Evolutionary conservation across 2,797 vertebrate species (phyloP).

Genomic region (Parauchenoglanis ngamensis): DNA sequence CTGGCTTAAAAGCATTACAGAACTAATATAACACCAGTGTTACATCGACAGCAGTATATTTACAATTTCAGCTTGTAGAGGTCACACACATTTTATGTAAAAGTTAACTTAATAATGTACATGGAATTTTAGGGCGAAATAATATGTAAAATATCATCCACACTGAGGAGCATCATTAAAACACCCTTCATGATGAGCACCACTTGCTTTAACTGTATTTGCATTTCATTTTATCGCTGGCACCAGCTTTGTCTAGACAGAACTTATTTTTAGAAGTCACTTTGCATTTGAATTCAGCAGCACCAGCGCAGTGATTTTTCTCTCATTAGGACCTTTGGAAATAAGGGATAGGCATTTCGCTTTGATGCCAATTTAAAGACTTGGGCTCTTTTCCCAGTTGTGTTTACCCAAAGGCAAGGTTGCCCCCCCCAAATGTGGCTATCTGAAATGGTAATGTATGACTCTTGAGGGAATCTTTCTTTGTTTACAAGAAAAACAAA

Average conservation of each 20-base stretch:
- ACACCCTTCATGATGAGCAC: slow-evolving; percentile 11
- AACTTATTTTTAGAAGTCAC: slow-evolving; percentile 58
- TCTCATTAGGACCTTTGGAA: slow-evolving; percentile 45
- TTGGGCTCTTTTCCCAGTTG: slow-evolving; percentile 49
- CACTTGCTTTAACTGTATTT: slow-evolving; percentile 48
- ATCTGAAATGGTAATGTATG: slow-evolving; percentile 71
- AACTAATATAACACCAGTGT: not conserved
- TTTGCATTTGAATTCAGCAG: slow-evolving; percentile 51
- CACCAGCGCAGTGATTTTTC: slow-evolving; percentile 36
- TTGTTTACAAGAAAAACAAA: slow-evolving; percentile 78
- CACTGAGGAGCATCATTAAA: not conserved
- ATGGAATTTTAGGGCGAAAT: not conserved
- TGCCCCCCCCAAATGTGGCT: slow-evolving; percentile 50
- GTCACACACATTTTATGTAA: not conserved
- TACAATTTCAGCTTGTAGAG: not conserved
- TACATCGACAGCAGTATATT: not conserved
- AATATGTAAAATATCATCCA: not conserved
- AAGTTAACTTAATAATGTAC: not conserved
- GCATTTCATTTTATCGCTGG: slow-evolving; percentile 57
- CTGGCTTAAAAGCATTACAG: not conserved
- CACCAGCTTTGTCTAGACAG: slow-evolving; percentile 60
- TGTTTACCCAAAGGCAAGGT: slow-evolving; percentile 57
- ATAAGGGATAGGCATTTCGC: slow-evolving; percentile 40
- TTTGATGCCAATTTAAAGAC: slow-evolving; percentile 50
- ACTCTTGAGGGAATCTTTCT: slow-evolving; percentile 66